phyloP scores from a whole-genome alignment of 2,113 vertebrate species.

The Puma concolor region DNA sequence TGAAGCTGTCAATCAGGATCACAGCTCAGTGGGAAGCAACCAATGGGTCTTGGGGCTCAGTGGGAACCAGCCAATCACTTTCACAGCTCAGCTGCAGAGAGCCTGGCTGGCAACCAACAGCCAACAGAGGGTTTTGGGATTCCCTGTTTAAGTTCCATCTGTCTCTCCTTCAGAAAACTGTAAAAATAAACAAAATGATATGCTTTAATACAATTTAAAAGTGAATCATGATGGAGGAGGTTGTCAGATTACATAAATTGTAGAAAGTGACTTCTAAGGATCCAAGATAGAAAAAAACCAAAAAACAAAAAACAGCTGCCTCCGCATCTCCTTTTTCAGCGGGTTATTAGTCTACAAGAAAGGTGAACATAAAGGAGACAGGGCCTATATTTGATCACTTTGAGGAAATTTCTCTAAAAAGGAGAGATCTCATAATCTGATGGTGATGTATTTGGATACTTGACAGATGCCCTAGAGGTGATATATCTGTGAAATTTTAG shows the following conservation, averaged over 20 bases:
- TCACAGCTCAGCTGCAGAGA: background rate
- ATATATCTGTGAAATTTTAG: background rate
- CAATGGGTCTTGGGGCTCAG: background rate
- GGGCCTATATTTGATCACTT: background rate
- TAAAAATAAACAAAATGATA: slow-evolving; percentile 7
- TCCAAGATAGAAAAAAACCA: background rate
- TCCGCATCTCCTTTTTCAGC: background rate
- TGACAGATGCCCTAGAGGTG: background rate
- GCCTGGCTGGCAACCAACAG: background rate
- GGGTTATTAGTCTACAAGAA: background rate
- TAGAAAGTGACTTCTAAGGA: slow-evolving; percentile 10
- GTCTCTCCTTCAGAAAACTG: background rate
- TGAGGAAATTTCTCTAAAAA: background rate
- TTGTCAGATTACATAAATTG: background rate
- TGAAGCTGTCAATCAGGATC: background rate
- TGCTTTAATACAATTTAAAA: background rate
- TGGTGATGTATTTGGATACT: background rate
- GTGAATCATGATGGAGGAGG: background rate
- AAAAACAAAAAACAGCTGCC: too few relatives aligned
- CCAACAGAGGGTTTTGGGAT: background rate
- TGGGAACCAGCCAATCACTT: background rate
- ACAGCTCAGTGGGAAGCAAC: slow-evolving; percentile 20
- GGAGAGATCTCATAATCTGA: background rate
- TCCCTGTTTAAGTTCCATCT: background rate
- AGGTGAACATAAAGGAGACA: background rate